Base-by-base conservation (phyloP, 2,113 vertebrate species). In the Sceloporus undulatus region DNA sequence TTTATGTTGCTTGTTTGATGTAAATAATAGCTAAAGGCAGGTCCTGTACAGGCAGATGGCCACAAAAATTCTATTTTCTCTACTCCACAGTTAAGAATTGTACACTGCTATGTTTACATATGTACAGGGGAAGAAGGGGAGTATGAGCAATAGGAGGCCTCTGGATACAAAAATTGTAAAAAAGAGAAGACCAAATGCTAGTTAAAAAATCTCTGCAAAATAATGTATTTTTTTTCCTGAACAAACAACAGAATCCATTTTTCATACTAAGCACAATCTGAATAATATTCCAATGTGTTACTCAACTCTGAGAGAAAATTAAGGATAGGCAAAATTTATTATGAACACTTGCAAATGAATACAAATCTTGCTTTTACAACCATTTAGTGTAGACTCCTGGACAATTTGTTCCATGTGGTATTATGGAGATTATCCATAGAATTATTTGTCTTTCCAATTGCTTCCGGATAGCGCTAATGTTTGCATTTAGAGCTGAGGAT, bases 81-180 rank as follows among this genome's bases (percentile, higher is more conserved):
- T 98, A 97, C 91, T 95, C 95, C 94, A 97, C 92, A 96, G 96
- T 95, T 97, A 97, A 97, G 97, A 97, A 98, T 96, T 95, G 92
- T 97, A 97, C 90, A 97, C 92, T 96, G 97, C 96, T 95, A 97
- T 98, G 97, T 98, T 98, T 98, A 98, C 98, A 98, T 98, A 99
- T 99, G 96, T 98, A 99, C 98, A 99, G 59, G 93, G 94, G 95
- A 93, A 84, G 92, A 92, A 93, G 89, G 95, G 95, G 91, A 96
- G 96, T 95, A 95, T 95, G 96, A 96, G 96, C 95, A 96, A 90
- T 94, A 91, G 94, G 92, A 95, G 91, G 85, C 95, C 91, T 94
- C 85, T 91, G 91, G 40, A 96, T 94, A 96, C 89, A 95, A 96
- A 93, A 92, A 70, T 92, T 91, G 68, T 88, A 89, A 93, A 86